phyloP scores from a whole-genome alignment of 2,888 invertebrate genomes.

The Callinectes sapidus region DNA sequence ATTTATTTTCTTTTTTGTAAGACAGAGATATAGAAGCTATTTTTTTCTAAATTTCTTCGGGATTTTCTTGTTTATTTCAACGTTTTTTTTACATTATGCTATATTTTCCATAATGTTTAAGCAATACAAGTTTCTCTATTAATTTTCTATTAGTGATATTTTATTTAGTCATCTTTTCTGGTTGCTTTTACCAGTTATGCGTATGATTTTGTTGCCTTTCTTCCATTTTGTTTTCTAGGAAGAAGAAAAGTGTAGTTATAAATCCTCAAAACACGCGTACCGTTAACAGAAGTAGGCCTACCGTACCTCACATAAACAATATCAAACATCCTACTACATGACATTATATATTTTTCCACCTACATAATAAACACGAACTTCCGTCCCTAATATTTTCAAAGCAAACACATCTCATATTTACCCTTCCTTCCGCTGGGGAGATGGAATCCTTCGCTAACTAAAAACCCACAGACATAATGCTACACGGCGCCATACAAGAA shows the following conservation, averaged over 20 bases:
- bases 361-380: slow-evolving; percentile 14
- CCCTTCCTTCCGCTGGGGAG: not conserved
- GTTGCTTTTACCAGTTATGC: not conserved
- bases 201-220: not conserved
- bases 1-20: not conserved
- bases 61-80: too few relatives aligned
- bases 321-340: not conserved
- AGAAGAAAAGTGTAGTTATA: not conserved
- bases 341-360: not conserved
- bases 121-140: too few relatives aligned
- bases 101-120: too few relatives aligned
- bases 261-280: not conserved
- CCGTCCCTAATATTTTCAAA: not conserved
- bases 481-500: not conserved
- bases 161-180: not conserved
- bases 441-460: not conserved
- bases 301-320: slow-evolving; percentile 4
- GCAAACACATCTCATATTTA: not conserved
- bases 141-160: not conserved
- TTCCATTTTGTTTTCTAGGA: not conserved
- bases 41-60: too few relatives aligned
- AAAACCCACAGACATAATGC: not conserved
- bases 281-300: not conserved
- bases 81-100: too few relatives aligned
- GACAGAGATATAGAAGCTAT: too few relatives aligned